Conservation (phyloP, 1,140 invertebrate species). For the Ostrea edulis region DNA sequence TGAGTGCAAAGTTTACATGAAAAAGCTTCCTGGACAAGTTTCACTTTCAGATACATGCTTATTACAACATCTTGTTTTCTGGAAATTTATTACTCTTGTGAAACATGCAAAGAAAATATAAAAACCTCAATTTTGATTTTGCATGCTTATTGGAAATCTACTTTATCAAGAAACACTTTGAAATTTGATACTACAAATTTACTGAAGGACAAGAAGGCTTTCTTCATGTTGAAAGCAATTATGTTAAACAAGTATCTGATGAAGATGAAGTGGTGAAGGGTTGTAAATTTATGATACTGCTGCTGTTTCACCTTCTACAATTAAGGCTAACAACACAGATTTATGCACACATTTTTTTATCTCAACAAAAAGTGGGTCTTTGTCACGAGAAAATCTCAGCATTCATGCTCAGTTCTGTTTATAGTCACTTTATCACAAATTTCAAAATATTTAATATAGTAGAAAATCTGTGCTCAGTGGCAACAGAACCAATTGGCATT, state of each 20-base stretch:
- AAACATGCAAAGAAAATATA: background rate
- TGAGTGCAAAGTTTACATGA: no score
- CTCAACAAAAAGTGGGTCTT: background rate
- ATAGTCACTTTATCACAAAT: background rate
- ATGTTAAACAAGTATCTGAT: background rate
- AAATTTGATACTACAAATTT: conserved; percentile 15
- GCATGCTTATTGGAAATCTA: background rate
- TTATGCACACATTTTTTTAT: background rate
- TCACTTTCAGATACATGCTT: background rate
- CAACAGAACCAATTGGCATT: no score
- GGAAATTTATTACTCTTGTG: background rate
- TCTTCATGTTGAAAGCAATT: background rate
- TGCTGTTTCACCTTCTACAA: conserved; percentile 19
- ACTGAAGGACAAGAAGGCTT: background rate
- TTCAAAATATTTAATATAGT: background rate
- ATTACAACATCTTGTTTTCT: background rate
- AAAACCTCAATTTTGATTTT: background rate
- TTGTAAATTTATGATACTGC: conserved; percentile 12
- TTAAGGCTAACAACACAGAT: background rate
- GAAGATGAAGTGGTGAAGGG: background rate
- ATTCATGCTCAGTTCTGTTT: background rate
- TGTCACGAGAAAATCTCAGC: background rate
- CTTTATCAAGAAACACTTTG: conserved; percentile 18
- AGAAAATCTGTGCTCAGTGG: no score
- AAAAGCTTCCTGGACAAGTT: background rate